These are phyloP conservation scores for Aplysina aerophoba DNA, from an alignment of 37 sponge, comb jelly and placozoan genomes.

Conservation along the genomic window DNA sequence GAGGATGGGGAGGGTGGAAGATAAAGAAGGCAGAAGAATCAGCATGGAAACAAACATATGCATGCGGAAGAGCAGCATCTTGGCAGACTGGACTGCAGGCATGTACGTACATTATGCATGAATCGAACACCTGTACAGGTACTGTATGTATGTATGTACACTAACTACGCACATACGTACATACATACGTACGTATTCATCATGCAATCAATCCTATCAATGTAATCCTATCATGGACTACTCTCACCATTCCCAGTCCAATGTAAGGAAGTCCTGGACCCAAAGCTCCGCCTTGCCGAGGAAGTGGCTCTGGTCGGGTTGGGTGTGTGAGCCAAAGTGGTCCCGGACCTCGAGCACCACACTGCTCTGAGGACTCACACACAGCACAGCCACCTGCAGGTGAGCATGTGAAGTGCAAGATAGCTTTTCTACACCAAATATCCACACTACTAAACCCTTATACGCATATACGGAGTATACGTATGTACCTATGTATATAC, in stretches of 20 bases:
- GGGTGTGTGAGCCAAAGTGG: conserved; percentile 2
- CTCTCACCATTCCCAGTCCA: conserved; percentile 1
- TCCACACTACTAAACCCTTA: no score
- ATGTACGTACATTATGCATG: no score
- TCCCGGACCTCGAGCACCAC: conserved; percentile 12
- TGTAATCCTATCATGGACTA: neutral
- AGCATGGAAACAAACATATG: no score
- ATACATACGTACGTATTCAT: neutral
- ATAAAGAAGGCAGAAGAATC: neutral
- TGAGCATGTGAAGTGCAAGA: no score
- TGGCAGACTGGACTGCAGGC: no score
- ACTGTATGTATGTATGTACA: no score
- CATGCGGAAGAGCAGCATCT: no score
- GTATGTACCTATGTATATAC: neutral
- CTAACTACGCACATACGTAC: no score
- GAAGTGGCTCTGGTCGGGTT: conserved; percentile 1
- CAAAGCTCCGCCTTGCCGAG: conserved; percentile 7
- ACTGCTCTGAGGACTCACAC: neutral
- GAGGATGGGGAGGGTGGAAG: neutral
- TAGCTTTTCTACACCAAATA: no score
- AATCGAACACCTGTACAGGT: no score
- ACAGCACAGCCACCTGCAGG: neutral
- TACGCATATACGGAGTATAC: neutral
- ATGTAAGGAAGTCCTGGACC: conserved; percentile 23
- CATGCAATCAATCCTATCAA: no score